Evolutionary conservation across 2,888 invertebrate genomes (phyloP).

Genomic region (Biston betularia): DNA sequence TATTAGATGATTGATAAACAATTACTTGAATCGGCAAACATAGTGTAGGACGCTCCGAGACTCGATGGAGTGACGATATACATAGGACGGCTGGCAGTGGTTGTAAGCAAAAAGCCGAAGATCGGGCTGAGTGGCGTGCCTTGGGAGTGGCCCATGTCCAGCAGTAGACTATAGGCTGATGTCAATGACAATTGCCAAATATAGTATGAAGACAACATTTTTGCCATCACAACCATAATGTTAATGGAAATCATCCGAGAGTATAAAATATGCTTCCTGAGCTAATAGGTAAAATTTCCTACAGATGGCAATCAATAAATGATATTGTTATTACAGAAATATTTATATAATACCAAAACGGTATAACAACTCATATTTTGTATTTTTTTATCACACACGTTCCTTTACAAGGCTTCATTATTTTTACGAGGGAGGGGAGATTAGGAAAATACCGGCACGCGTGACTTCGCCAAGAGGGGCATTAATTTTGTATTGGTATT

Average conservation of each 20-base stretch:
- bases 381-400: constrained; percentile 40
- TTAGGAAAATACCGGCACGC: constrained; percentile 41
- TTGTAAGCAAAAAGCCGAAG: too few relatives aligned
- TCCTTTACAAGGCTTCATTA: constrained; percentile 47
- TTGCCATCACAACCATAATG: too few relatives aligned
- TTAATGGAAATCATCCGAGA: neutral
- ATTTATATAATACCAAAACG: constrained; percentile 11
- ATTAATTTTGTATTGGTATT: constrained; percentile 41
- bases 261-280: neutral
- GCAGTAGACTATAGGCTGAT: too few relatives aligned
- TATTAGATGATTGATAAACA: too few relatives aligned
- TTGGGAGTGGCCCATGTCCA: too few relatives aligned
- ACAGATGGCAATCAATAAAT: constrained; percentile 1
- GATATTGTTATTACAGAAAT: constrained; percentile 6
- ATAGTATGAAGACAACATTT: too few relatives aligned
- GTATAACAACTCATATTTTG: constrained; percentile 22
- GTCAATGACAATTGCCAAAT: too few relatives aligned
- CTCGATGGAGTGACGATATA: too few relatives aligned
- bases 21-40: too few relatives aligned
- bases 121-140: too few relatives aligned
- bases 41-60: too few relatives aligned
- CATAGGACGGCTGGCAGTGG: too few relatives aligned
- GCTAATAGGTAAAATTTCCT: neutral
- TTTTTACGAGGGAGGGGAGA: constrained; percentile 49
- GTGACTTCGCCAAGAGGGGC: constrained; percentile 39